phyloP scores from a whole-genome alignment of 23 tunicate genomes.

The Corella eumyota region DNA sequence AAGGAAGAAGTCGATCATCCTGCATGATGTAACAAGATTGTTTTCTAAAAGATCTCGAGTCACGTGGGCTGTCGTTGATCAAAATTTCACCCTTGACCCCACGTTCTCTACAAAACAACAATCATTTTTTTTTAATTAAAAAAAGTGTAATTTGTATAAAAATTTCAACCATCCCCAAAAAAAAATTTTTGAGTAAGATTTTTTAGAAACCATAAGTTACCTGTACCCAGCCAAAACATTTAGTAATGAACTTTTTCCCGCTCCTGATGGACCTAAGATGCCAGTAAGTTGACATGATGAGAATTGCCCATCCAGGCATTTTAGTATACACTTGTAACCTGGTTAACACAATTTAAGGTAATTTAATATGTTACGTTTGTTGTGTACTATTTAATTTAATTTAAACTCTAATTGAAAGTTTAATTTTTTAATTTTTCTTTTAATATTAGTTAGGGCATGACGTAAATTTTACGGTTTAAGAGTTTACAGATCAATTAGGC shows the following conservation, averaged over 20 bases:
- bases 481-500: no score
- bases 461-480: no score
- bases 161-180: not conserved
- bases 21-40: constrained; percentile 99
- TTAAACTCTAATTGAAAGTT: not conserved
- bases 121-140: not conserved
- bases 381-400: not conserved
- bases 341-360: constrained; percentile 13
- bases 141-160: constrained; percentile 2
- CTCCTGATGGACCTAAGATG: constrained; percentile 97
- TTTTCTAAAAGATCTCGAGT: constrained; percentile 74
- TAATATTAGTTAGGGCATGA: not conserved
- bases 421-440: not conserved
- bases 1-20: constrained; percentile 89
- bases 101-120: constrained; percentile 25
- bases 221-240: constrained; percentile 90
- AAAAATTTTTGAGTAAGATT: not conserved
- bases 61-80: constrained; percentile 68
- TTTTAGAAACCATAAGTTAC: constrained; percentile 26
- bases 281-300: constrained; percentile 65
- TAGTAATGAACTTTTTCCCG: constrained; percentile 96
- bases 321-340: constrained; percentile 92
- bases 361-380: no score
- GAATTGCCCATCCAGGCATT: constrained; percentile 80
- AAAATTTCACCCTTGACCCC: constrained; percentile 87